A percentile compares a stretch with the other conserved stretches of the same genome.
phyloP scores from a whole-genome alignment of 2,113 vertebrate species.

The Crotalus horridus region DNA sequence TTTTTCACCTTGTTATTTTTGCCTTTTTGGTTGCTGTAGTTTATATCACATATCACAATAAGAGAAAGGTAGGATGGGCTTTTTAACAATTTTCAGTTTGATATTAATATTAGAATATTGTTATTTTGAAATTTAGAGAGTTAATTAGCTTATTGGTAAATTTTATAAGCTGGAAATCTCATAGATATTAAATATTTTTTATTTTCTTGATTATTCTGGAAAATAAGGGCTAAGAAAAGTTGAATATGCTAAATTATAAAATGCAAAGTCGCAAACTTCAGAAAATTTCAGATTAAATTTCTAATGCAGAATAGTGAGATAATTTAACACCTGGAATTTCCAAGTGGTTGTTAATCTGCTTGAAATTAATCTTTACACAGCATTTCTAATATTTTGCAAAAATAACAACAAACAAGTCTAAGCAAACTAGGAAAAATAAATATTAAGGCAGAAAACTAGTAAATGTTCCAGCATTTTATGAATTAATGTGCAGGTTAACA shows the following conservation, averaged over 20 bases:
- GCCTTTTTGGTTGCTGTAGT: slow-evolving; percentile 87
- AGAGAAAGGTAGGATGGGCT: slow-evolving; percentile 85
- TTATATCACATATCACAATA: slow-evolving; percentile 96
- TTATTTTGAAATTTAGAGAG: background rate
- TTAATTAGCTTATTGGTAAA: background rate
- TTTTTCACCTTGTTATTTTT: slow-evolving; percentile 89
- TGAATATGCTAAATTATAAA: background rate
- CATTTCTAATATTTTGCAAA: background rate
- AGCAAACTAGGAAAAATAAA: background rate
- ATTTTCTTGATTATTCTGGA: accelerated
- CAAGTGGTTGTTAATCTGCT: background rate
- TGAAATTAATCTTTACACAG: background rate
- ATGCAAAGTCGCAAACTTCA: background rate
- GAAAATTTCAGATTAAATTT: background rate
- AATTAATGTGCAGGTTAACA: background rate
- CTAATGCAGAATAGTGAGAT: slow-evolving; percentile 2
- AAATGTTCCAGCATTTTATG: background rate
- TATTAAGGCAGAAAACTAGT: background rate
- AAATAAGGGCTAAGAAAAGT: slow-evolving; percentile 1
- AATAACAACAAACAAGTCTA: background rate
- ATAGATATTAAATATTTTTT: background rate
- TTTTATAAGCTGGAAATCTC: background rate
- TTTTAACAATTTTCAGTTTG: accelerated
- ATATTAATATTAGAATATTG: background rate
- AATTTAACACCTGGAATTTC: background rate